phyloP scores from a whole-genome alignment of 2,113 vertebrate species.

The Odontesthes bonariensis region DNA sequence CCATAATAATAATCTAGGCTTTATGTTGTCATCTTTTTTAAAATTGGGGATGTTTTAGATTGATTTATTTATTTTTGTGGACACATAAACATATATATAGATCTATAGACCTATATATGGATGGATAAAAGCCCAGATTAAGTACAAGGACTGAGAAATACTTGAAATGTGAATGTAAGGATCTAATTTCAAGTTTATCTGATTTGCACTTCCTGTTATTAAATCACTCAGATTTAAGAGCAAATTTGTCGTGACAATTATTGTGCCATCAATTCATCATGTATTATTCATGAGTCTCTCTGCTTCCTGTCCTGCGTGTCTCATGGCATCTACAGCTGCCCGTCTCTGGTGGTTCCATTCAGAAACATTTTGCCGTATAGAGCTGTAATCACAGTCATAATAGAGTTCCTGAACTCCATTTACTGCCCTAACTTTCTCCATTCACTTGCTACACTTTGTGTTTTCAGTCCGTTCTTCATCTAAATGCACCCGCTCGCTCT shows the following conservation, averaged over 20 bases:
- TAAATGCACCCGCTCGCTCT: background rate
- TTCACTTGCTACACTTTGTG: constrained; percentile 13
- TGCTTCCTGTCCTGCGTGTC: background rate
- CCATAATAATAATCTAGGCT: too few relatives aligned
- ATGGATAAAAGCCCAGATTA: too few relatives aligned
- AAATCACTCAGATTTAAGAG: too few relatives aligned
- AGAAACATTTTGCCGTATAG: constrained; percentile 39
- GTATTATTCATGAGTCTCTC: background rate
- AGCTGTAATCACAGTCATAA: constrained; percentile 55
- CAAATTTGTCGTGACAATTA: background rate
- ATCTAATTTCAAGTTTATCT: too few relatives aligned
- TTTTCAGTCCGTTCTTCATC: constrained; percentile 47
- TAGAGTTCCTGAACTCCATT: constrained; percentile 68
- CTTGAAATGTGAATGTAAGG: too few relatives aligned
- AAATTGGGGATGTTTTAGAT: too few relatives aligned
- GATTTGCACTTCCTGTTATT: too few relatives aligned
- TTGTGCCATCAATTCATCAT: background rate
- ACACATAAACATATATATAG: too few relatives aligned
- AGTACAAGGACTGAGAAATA: too few relatives aligned
- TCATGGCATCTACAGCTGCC: constrained; percentile 15
- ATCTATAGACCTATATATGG: too few relatives aligned
- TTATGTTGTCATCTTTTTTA: too few relatives aligned
- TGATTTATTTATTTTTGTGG: too few relatives aligned
- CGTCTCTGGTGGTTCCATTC: constrained; percentile 23
- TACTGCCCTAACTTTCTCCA: constrained; percentile 47